Percentiles rank a stretch among this genome's conserved stretches.
phyloP scores from a whole-genome alignment of 1,140 invertebrate species.

The Heliconius nattereri region DNA sequence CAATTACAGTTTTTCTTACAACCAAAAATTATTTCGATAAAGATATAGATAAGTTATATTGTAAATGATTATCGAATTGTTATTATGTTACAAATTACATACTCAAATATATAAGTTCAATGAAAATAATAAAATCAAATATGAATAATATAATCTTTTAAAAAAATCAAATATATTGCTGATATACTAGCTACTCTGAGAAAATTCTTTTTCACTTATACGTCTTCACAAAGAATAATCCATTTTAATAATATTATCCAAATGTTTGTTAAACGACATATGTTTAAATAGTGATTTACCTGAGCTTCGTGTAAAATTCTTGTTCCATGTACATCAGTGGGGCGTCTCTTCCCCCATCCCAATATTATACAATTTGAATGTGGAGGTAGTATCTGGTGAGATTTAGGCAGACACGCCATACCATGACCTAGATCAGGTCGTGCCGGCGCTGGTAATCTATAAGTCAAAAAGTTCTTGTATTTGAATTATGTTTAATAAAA shows the following conservation, averaged over 20 bases:
- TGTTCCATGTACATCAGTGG: constrained; percentile 69
- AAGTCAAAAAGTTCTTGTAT: background rate
- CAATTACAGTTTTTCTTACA: background rate
- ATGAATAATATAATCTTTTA: no score
- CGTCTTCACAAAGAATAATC: no score
- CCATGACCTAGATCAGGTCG: constrained; percentile 69
- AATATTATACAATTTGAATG: constrained; percentile 69
- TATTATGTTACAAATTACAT: no score
- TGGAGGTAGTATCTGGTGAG: constrained; percentile 55
- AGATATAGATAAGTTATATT: no score
- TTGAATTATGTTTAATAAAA: no score
- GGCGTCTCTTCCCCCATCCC: constrained; percentile 71
- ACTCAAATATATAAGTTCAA: no score
- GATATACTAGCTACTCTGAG: no score
- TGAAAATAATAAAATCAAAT: no score
- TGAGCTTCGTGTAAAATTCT: constrained; percentile 72
- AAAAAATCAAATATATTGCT: no score
- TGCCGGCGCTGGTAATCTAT: constrained; percentile 62
- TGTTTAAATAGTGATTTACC: constrained; percentile 40
- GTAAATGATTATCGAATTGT: no score
- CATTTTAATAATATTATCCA: background rate
- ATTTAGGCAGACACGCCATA: constrained; percentile 63
- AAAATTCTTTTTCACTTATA: no score
- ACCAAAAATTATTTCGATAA: no score
- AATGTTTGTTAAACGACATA: background rate